Evolutionary conservation across 2,888 invertebrate species (phyloP).

Genomic region (Drosophila silvestris): DNA sequence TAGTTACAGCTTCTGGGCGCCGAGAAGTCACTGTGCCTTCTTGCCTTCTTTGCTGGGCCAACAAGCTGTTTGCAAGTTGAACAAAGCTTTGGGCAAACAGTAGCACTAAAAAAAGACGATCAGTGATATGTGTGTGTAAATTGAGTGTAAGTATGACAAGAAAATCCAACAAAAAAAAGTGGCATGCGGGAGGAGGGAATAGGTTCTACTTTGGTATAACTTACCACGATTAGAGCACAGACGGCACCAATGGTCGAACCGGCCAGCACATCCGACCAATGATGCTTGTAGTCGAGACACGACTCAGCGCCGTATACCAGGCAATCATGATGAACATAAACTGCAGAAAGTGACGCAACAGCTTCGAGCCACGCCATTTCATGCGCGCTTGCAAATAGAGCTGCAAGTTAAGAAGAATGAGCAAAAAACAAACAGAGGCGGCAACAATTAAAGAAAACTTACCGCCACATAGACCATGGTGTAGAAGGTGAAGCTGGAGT

Average conservation of each 20-base stretch:
- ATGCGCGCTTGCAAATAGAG: slow-evolving; percentile 95
- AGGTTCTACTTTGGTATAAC: slow-evolving; percentile 64
- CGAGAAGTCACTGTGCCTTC: slow-evolving; percentile 32
- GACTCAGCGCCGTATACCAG: slow-evolving; percentile 94
- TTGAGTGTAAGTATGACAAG: neutral
- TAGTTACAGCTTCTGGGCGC: slow-evolving; percentile 2
- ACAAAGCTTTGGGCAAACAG: slow-evolving; percentile 81
- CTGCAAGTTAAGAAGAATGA: slow-evolving; percentile 85
- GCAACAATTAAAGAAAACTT: slow-evolving; percentile 85
- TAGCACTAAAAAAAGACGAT: slow-evolving; percentile 82
- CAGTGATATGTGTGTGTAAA: slow-evolving; percentile 30
- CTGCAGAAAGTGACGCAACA: slow-evolving; percentile 94
- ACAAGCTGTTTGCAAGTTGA: slow-evolving; percentile 83
- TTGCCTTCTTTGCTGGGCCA: slow-evolving; percentile 67
- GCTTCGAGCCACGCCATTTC: slow-evolving; percentile 92
- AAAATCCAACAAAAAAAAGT: neutral
- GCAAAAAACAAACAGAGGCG: neutral
- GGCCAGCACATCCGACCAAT: slow-evolving; percentile 97
- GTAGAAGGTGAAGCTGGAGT: slow-evolving; percentile 95
- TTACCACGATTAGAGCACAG: slow-evolving; percentile 90
- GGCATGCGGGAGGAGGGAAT: neutral
- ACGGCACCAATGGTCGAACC: slow-evolving; percentile 91
- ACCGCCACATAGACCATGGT: slow-evolving; percentile 94
- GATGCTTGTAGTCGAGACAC: slow-evolving; percentile 98
- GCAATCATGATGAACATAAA: slow-evolving; percentile 92